Evolutionary conservation across 2,797 vertebrate species (phyloP).

Genomic region (Acanthiza pusilla): DNA sequence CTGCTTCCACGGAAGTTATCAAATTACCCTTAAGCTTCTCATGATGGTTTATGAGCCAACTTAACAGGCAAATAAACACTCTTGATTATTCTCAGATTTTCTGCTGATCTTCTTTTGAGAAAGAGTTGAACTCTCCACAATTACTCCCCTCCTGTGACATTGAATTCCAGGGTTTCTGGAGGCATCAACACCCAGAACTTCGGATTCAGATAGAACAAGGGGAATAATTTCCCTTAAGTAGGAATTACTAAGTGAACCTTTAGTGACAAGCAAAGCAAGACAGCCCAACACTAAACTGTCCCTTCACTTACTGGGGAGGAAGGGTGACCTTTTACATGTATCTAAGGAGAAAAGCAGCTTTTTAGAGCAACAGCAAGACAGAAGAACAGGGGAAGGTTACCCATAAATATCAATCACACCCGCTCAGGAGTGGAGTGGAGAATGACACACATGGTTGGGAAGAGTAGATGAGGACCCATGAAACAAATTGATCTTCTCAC

Average conservation of each 20-base stretch:
- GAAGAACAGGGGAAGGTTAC: not conserved
- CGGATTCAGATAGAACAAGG: not conserved
- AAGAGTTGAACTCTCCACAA: not conserved
- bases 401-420: not conserved
- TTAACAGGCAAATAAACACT: not conserved
- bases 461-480: not conserved
- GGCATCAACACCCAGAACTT: not conserved
- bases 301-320: not conserved
- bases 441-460: not conserved
- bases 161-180: not conserved
- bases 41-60: not conserved
- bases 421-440: not conserved
- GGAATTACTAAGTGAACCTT: not conserved
- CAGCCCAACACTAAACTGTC: not conserved
- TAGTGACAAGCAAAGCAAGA: not conserved
- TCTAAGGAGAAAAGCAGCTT: not conserved
- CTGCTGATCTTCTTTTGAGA: not conserved
- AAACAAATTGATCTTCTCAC: not conserved
- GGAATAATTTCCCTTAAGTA: not conserved
- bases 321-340: not conserved
- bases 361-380: not conserved
- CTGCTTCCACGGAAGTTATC: not conserved
- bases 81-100: not conserved
- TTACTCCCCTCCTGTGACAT: not conserved
- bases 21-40: not conserved